A percentile compares a stretch with the other conserved stretches of the same genome.
These are phyloP conservation scores for Saccopteryx leptura DNA, from an alignment of 2,113 vertebrate genomes.

Conservation along the genomic window DNA sequence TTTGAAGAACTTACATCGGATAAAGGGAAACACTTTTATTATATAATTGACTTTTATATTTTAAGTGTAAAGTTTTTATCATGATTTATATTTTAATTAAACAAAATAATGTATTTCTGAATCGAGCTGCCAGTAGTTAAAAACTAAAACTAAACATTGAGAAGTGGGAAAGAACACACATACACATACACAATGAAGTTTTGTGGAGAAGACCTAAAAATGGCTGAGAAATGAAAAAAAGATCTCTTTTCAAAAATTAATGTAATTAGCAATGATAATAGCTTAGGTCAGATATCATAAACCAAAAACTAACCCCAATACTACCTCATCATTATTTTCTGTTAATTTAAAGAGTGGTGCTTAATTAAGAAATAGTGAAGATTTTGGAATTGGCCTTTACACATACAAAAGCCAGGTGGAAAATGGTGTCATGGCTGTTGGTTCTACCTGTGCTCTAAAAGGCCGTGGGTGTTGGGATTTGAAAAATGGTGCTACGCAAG, in stretches of 20 bases:
- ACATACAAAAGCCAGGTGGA: not conserved
- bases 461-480: not conserved
- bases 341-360: not conserved
- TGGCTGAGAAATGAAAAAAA: slow-evolving; percentile 13
- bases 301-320: not conserved
- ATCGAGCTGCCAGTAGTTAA: not conserved
- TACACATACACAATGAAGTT: not conserved
- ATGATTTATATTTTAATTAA: slow-evolving; percentile 40
- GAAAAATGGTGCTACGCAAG: not conserved
- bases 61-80: not conserved
- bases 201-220: not conserved
- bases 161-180: not conserved
- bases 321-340: not conserved
- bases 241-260: slow-evolving; percentile 49
- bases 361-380: not conserved
- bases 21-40: not conserved
- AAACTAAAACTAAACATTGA: slow-evolving; percentile 22
- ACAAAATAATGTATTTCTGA: not conserved
- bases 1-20: not conserved
- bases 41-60: not conserved
- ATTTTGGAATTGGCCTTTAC: not conserved
- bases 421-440: not conserved
- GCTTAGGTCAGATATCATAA: not conserved
- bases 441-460: not conserved
- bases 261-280: not conserved